Base-by-base conservation (phyloP, 2,797 vertebrate species). In the Simalia tracyae region DNA sequence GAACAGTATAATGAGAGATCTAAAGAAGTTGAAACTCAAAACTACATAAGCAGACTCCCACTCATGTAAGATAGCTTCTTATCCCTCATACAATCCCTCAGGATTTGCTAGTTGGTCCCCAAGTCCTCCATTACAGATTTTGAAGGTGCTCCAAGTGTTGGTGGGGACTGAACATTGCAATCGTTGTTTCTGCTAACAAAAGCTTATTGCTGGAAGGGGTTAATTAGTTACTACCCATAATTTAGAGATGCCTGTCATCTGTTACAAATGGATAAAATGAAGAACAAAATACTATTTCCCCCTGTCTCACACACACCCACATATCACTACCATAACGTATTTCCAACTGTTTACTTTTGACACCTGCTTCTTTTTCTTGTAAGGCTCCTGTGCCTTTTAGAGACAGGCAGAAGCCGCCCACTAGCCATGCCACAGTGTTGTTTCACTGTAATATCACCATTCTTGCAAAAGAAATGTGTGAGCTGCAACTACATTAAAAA, bases 391-490 rank as follows among this genome's bases (percentile, higher is more conserved):
- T 61, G 31, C 31, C 56, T 89, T 61, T 91, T 84, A 19, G 17
- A 91, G 72, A n/a, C 1, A 66, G 88, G 26, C 36, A 86, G 57
- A 28, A 54, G 15, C 26, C 36, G 1, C 1, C 76, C 64, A 22
- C 92, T 92, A 88, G 84, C 92, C 91, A 90, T 31, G 8, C 61
- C 22, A 92, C 88, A 85, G 0, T 76, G 15, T 76, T 76, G 68
- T 61, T 61, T 24, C 19, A 22, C 22, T 7, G 22, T 2, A 5
- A 61, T 61, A 61, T 61, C 22, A 2, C 17, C 24, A 28, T 92
- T 94, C 89, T 95, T 92, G 94, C 88, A 95, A 96, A 96, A 93
- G 95, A 94, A 63, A 60, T 84, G 57, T 76, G 19, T 89, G 15
- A 68, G 2, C 50, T 54, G 57, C 88, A 11, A 56, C 0, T 36